A percentile compares a stretch with the other conserved stretches of the same genome.
Conservation (phyloP, 1,140 invertebrate genomes). For the Melanaphis sacchari region DNA sequence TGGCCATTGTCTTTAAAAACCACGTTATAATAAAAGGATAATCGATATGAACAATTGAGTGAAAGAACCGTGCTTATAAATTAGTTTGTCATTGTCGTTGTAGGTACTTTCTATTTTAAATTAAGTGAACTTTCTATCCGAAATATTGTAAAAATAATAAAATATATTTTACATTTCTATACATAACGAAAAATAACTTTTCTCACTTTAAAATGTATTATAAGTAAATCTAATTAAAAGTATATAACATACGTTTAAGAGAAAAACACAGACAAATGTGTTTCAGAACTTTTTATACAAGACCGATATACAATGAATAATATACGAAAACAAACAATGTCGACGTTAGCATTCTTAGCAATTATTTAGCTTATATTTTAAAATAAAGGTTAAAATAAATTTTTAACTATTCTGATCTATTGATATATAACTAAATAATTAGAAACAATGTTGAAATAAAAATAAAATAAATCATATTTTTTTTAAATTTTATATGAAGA, state of each 20-base stretch:
- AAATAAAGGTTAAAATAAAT: background rate
- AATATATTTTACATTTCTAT: background rate
- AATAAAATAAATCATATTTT: background rate
- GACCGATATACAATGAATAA: background rate
- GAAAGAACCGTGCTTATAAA: conserved; percentile 9
- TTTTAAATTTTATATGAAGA: background rate
- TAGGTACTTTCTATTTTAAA: conserved; percentile 36
- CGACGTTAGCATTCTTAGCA: too few species aligned
- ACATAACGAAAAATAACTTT: background rate
- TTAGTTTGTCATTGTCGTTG: conserved; percentile 11
- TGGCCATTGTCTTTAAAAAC: background rate
- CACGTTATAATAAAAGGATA: background rate
- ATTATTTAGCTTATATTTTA: background rate
- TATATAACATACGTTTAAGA: background rate
- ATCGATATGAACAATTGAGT: background rate
- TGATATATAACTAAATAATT: background rate
- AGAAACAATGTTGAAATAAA: background rate
- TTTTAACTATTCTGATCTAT: background rate
- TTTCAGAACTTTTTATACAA: background rate
- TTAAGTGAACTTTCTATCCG: conserved; percentile 55
- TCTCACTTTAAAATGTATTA: background rate
- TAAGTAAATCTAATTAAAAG: background rate
- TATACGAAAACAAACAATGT: background rate
- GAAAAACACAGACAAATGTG: background rate
- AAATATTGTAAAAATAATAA: conserved; percentile 35